Evolutionary conservation across 2,888 invertebrate species (phyloP).

Genomic region (Lacanobia oleracea): DNA sequence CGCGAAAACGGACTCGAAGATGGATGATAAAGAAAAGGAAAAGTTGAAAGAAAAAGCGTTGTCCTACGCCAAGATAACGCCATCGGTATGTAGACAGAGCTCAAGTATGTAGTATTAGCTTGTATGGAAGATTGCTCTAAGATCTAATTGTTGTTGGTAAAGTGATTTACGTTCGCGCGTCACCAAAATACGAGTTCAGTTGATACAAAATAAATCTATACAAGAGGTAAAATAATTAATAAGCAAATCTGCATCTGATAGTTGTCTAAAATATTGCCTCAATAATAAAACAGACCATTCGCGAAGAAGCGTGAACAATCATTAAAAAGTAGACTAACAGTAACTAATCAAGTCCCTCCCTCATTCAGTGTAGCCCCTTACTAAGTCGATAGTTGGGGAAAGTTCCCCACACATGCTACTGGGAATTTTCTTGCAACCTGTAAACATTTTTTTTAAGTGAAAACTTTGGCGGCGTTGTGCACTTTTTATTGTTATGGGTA

Average conservation of each 20-base stretch:
- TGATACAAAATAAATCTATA: neutral
- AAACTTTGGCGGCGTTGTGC: too few species aligned
- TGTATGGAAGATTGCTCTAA: neutral
- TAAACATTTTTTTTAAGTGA: too few species aligned
- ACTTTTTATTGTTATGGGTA: too few species aligned
- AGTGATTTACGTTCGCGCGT: neutral
- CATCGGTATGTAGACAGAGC: slow-evolving; percentile 72
- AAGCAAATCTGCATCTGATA: neutral
- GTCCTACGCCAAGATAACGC: slow-evolving; percentile 74
- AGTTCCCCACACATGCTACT: too few species aligned
- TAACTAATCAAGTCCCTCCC: neutral
- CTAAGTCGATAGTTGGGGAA: neutral
- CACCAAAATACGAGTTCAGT: too few species aligned
- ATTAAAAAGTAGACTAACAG: neutral
- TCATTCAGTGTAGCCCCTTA: neutral
- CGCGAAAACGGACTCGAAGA: slow-evolving; percentile 70
- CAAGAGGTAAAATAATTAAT: neutral
- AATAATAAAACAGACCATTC: neutral
- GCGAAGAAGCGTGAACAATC: neutral
- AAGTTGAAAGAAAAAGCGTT: slow-evolving; percentile 69
- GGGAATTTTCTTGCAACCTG: too few species aligned
- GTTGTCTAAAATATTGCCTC: neutral
- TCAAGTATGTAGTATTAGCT: neutral
- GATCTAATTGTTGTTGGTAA: too few species aligned
- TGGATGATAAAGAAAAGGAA: slow-evolving; percentile 69